Evolutionary conservation across 2,888 invertebrate species (phyloP), one percentile per base, ranked within the genome.

Genomic region (Thalpophila matura): DNA sequence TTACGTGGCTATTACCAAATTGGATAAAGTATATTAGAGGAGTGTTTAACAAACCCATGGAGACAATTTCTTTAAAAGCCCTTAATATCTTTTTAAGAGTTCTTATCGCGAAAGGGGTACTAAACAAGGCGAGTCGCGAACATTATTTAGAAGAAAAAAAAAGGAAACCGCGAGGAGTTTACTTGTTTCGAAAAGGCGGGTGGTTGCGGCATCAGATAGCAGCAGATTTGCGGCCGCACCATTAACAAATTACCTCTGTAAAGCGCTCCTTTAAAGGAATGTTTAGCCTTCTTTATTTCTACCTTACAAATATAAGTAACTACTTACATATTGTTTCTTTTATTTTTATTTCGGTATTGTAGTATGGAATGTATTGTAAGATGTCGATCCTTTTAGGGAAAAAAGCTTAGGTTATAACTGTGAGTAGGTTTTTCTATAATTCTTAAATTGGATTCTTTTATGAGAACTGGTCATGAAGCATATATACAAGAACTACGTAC

Each of bases 241-340:
- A 93, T 94, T 94, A 91, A 91, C 93, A 92, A 94, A 94, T 94
- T 92, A 90, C 91, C 88, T 86, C 87, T 87, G 88, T 88, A 86
- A 85, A 85, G 64, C 81, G 74, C 79, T 82, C 71, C 75, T 83
- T 68, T 79, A 79, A 77, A 82, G 70, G 74, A 80, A 83, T 81
- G 78, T 84, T 80, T 74, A 76, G 74, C 47, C 66, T 80, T 75
- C 76, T 85, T 80, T 82, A 79, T 81, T 82, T 79, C 72, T 68
- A 67, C 55, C 74, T 73, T 82, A 72, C 53, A 50, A 46, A 18
- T 40, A 18, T 26, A 31, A 26, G 16, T 33, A 20, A 14, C 4
- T 55, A 9, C 18, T 35, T 14, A 12, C 9, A 10, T 7, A 10
- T 7, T 54, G 10, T 42, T 10, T n/a, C 1, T 10, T n/a, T 7